Evolutionary conservation across 2,797 vertebrate species (phyloP).

Genomic region (Etheostoma nigrum): DNA sequence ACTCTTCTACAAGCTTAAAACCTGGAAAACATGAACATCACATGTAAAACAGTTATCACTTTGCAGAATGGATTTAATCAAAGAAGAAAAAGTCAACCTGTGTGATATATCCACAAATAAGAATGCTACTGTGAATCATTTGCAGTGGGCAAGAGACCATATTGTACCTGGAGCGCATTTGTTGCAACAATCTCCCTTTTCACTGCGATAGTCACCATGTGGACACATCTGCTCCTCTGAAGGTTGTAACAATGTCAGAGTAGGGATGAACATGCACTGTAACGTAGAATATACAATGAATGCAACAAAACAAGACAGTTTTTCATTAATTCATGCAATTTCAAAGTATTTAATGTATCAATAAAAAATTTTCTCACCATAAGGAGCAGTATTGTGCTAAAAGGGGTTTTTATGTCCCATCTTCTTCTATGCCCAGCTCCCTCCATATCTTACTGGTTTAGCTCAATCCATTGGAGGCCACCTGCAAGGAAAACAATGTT

Average conservation of each 20-base stretch:
- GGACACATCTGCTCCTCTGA: conserved; percentile 13
- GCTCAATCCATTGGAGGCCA: conserved; percentile 71
- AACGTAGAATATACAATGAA: conserved; percentile 29
- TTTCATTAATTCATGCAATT: background rate
- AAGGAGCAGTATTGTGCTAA: conserved; percentile 47
- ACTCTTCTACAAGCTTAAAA: conserved; percentile 60
- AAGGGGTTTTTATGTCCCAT: conserved; percentile 22
- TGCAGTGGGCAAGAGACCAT: background rate
- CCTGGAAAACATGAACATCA: conserved; percentile 66
- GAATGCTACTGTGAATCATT: background rate
- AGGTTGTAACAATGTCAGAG: background rate
- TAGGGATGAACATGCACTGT: conserved; percentile 50
- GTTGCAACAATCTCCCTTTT: conserved; percentile 72
- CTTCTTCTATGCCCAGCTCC: conserved; percentile 32
- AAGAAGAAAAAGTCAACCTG: background rate
- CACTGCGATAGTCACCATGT: background rate
- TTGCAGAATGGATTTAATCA: background rate
- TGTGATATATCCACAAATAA: conserved; percentile 3
- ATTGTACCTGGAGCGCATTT: conserved; percentile 79
- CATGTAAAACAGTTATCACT: background rate
- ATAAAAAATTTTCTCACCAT: conserved; percentile 58
- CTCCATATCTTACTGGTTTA: conserved; percentile 65
- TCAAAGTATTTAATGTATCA: background rate
- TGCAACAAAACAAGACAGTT: background rate
- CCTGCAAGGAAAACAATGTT: conserved; percentile 42